Base-by-base conservation (phyloP, 2,113 vertebrate genomes). In the Grammomys surdaster region DNA sequence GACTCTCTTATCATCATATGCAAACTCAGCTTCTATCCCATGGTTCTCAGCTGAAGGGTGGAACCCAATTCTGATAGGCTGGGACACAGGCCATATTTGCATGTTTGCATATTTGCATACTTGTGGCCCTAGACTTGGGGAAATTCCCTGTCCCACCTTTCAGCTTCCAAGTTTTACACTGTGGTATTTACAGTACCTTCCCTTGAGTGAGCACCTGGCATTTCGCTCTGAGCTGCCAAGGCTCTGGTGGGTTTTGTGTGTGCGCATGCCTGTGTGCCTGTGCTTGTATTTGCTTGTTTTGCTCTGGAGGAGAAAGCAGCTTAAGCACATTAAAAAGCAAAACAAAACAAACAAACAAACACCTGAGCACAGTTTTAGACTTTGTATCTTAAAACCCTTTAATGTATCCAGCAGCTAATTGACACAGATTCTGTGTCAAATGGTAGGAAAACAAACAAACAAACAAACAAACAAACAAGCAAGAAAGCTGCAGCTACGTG, bases 351-450 rank as follows among this genome's bases (percentile, higher is more conserved):
- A 31, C 40, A 67, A 86, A 72, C 20, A 24, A 51, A 48, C 46
- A 48, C 86, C 33, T 90, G 16, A 89, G 54, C 93, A n/a, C 56
- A 28, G 56, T 76, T 93, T 90, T 91, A 36, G 60, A 91, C 70
- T 93, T 96, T 82, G 80, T 63, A 56, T 88, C 63, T 92, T 82
- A 72, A 93, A 82, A 91, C 48, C 7, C 43, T 36, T 94, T 70
- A 69, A 88, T 60, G 65, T 46, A 75, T 46, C 36, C 60, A 33
- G 48, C 67, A 77, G 31, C 11, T 20, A 43, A 31, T 69, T 31
- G 67, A 87, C 56, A 88, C 75, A 26, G 31, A 56, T 12, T 7
- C 31, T 33, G 77, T 85, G 80, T 96, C 56, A 92, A 77, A 67
- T 88, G 80, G 31, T 40, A 40, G 40, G 40, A 40, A 40, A 40